phyloP scores from a whole-genome alignment of 2,113 vertebrate genomes.

The Cricetomys ansorgei region DNA sequence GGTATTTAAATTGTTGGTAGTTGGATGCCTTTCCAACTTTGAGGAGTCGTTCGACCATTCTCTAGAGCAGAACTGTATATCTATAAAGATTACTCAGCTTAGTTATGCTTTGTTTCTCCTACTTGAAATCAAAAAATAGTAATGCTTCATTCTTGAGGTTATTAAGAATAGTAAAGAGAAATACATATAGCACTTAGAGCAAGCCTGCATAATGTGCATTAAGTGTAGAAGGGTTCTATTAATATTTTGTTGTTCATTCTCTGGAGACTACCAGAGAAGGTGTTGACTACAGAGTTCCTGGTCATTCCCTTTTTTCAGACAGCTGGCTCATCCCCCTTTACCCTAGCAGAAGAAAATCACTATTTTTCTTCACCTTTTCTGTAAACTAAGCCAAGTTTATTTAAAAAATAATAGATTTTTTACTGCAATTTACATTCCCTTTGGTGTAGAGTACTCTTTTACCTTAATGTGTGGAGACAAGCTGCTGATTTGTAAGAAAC shows the following conservation, averaged over 20 bases:
- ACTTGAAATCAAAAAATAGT: not conserved
- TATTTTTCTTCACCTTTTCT: not conserved
- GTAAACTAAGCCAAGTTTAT: not conserved
- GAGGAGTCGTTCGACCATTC: not conserved
- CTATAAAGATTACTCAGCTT: not conserved
- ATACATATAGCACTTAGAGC: not conserved
- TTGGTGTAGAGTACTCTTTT: not conserved
- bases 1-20: not conserved
- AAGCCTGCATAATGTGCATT: not conserved
- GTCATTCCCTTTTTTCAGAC: not conserved
- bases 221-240: not conserved
- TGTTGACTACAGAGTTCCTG: not conserved
- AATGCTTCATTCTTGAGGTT: not conserved
- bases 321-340: not conserved
- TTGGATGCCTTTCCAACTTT: not conserved
- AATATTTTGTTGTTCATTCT: not conserved
- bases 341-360: not conserved
- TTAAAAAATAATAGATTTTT: conserved; percentile 20
- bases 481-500: conserved; percentile 66
- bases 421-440: conserved; percentile 44
- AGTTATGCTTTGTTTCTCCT: not conserved
- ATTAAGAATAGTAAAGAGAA: not conserved
- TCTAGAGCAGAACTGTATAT: not conserved
- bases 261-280: not conserved
- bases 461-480: conserved; percentile 63